Conservation (phyloP, 1,140 invertebrate genomes). For the Lerema accius region DNA sequence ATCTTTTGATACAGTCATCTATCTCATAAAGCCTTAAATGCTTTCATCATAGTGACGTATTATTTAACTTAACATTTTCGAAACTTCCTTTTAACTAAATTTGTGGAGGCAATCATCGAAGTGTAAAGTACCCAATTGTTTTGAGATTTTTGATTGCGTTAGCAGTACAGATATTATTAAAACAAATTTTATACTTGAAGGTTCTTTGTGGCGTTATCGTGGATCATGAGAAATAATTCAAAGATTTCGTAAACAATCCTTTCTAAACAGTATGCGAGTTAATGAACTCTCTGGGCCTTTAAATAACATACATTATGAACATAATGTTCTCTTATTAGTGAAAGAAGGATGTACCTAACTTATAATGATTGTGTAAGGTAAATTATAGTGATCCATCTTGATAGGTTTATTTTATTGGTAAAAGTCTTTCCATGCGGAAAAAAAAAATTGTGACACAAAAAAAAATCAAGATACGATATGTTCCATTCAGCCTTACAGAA, state of each 20-base stretch:
- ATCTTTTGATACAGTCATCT: not conserved
- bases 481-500: no score
- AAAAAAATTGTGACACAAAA: no score
- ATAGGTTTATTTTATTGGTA: no score
- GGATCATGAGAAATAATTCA: not conserved
- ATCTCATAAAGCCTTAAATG: not conserved
- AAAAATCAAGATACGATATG: no score
- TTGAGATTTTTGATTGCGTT: not conserved
- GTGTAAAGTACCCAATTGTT: not conserved
- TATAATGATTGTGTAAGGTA: no score
- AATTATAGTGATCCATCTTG: no score
- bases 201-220: not conserved
- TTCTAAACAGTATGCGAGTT: not conserved
- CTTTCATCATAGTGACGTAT: not conserved
- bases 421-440: no score
- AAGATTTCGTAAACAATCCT: not conserved
- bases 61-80: not conserved
- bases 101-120: not conserved
- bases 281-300: not conserved
- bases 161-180: not conserved
- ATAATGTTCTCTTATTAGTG: no score
- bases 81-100: not conserved
- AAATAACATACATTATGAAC: not conserved
- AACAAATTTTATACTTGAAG: not conserved
- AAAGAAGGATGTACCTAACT: no score